phyloP scores from a whole-genome alignment of 2,888 invertebrate genomes.

The Tubulanus polymorphus region DNA sequence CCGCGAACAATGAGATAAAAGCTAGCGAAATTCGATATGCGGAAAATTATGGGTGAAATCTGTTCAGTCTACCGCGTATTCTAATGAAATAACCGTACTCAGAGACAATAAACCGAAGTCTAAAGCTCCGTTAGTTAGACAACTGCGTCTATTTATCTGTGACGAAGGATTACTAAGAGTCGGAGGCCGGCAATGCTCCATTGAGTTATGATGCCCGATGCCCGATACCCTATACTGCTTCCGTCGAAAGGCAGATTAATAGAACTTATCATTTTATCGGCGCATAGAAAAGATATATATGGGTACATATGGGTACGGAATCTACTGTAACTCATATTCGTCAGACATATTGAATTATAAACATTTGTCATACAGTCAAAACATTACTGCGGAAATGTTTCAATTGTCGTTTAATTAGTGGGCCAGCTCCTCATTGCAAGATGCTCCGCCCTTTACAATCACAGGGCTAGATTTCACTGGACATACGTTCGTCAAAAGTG shows the following conservation, averaged over 20 bases:
- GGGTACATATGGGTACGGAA: background rate
- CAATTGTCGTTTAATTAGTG: slow-evolving; percentile 14
- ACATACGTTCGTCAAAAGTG: slow-evolving; percentile 5
- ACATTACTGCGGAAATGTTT: slow-evolving; percentile 12
- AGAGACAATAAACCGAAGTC: background rate
- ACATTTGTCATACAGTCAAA: slow-evolving; percentile 11
- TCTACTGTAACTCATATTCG: slow-evolving; percentile 12
- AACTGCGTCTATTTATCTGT: background rate
- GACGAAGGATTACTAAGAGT: background rate
- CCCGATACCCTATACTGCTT: background rate
- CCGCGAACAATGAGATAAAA: too few relatives aligned
- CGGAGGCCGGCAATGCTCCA: too few relatives aligned
- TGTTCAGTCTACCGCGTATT: background rate
- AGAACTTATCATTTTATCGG: too few relatives aligned
- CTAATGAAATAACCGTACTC: background rate
- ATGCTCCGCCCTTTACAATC: slow-evolving; percentile 13
- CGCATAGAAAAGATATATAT: too few relatives aligned
- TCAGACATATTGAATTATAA: slow-evolving; percentile 18
- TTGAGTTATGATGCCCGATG: too few relatives aligned
- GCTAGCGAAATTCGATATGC: too few relatives aligned
- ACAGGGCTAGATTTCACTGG: slow-evolving; percentile 20
- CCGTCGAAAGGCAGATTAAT: too few relatives aligned
- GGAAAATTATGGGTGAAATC: background rate
- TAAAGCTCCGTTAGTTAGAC: background rate
- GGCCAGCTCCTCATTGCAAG: too few relatives aligned